Evolutionary conservation across 2,113 vertebrate genomes (phyloP).

Genomic region (Melospiza georgiana): DNA sequence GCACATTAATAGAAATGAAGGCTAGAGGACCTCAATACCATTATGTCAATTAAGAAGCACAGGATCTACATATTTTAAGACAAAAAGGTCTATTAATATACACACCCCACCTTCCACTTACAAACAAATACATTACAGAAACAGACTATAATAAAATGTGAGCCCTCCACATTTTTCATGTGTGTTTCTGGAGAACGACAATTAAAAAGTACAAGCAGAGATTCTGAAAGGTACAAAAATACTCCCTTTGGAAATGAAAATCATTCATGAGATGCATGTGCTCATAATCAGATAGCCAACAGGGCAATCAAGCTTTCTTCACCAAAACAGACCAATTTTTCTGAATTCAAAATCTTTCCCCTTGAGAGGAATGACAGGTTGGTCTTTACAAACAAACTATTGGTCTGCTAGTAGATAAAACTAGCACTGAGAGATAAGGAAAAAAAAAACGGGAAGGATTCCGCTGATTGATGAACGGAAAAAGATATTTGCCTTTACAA

Average conservation of each 20-base stretch:
- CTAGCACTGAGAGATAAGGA: background rate
- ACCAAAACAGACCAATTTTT: background rate
- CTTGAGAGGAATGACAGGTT: background rate
- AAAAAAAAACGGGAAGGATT: background rate
- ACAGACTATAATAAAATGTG: background rate
- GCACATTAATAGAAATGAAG: constrained; percentile 4
- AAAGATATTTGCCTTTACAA: background rate
- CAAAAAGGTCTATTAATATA: background rate
- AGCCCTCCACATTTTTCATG: background rate
- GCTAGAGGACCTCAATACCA: background rate
- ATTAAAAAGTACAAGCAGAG: background rate
- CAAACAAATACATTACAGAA: background rate
- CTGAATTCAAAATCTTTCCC: background rate
- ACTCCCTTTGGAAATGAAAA: background rate
- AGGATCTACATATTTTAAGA: background rate
- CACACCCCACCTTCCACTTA: background rate
- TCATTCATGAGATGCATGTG: background rate
- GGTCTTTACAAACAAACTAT: background rate
- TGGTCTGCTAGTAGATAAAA: background rate
- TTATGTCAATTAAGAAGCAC: background rate
- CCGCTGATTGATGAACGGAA: background rate
- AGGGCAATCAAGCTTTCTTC: background rate
- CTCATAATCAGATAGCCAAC: background rate
- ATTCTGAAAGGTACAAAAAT: background rate
- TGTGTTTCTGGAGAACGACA: background rate